Evolutionary conservation across 2,797 vertebrate genomes (phyloP).

Genomic region (Chromobotia macracanthus): DNA sequence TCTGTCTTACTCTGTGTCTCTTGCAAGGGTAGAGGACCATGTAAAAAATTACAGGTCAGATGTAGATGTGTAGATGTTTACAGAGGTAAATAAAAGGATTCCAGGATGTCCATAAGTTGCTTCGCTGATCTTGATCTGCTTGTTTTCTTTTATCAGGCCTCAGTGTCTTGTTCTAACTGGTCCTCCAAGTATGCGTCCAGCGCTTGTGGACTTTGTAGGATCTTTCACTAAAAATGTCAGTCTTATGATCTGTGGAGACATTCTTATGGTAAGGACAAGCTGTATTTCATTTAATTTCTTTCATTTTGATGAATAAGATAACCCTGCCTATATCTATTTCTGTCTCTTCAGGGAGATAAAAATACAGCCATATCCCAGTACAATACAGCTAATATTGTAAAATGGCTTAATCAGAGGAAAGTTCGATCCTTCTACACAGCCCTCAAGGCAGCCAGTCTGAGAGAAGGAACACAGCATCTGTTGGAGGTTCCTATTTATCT

Average conservation of each 20-base stretch:
- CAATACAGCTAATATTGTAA: constrained; percentile 62
- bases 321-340: not conserved
- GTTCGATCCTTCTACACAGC: constrained; percentile 75
- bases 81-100: not conserved
- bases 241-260: constrained; percentile 81
- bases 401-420: constrained; percentile 77
- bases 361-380: constrained; percentile 44
- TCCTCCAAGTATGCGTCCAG: constrained; percentile 73
- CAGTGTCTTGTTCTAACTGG: constrained; percentile 80
- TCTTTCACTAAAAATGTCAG: constrained; percentile 79
- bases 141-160: constrained; percentile 64
- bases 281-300: not conserved
- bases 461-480: constrained; percentile 70
- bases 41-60: constrained; percentile 80
- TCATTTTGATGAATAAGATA: not conserved
- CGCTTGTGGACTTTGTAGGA: constrained; percentile 79
- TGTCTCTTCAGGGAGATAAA: constrained; percentile 60
- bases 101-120: not conserved
- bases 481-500: constrained; percentile 70
- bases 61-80: too few relatives aligned
- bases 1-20: constrained; percentile 73
- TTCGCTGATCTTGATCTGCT: not conserved
- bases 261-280: constrained; percentile 68
- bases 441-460: constrained; percentile 65
- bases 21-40: constrained; percentile 75